Base-by-base conservation (phyloP, 23 tunicate genomes). In the Diplosoma virens region DNA sequence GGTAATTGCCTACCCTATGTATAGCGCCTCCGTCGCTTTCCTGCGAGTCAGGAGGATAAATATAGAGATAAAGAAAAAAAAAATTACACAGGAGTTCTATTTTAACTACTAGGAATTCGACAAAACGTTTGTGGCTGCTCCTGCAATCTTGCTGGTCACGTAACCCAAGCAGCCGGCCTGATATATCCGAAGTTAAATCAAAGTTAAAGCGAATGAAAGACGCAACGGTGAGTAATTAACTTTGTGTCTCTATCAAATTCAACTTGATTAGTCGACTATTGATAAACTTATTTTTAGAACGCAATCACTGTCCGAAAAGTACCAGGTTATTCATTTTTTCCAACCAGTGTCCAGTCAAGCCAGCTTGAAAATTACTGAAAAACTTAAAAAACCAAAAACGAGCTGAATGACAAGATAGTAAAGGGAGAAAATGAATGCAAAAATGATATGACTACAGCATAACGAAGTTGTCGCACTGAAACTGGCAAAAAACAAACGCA, bases 91-190 rank as follows among this genome's bases (percentile, higher is more conserved):
- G n/a, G n/a, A n/a, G n/a, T n/a, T n/a, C n/a, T n/a, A n/a, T n/a
- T n/a, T n/a, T n/a, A n/a, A n/a, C n/a, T n/a, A n/a, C n/a, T 37
- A 82, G 87, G 53, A 82, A 82, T 75, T 74, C 81, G 16, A 82
- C 87, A 30, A 82, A 82, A 33, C 65, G 87, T 1, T 65, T 82
- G 50, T 82, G 87, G 87, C 52, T 82, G 60, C 75, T 82, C 1
- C 67, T 82, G 14, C 87, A 82, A 36, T 63, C 73, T 5, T 82
- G 87, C 56, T 82, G 87, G 87, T 33, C 59, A 18, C 71, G 47
- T 20, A 48, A 82, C 22, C 87, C 87, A 21, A 58, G 16, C 18
- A 75, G 45, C 14, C 50, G 87, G 22, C 75, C 76, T 20, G 25
- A 23, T 53, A 26, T 82, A 55, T 18, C 58, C 23, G 75, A 74